These are phyloP conservation scores for Sminthurides bifidus DNA, from an alignment of 1,140 invertebrate genomes.

Conservation along the genomic window DNA sequence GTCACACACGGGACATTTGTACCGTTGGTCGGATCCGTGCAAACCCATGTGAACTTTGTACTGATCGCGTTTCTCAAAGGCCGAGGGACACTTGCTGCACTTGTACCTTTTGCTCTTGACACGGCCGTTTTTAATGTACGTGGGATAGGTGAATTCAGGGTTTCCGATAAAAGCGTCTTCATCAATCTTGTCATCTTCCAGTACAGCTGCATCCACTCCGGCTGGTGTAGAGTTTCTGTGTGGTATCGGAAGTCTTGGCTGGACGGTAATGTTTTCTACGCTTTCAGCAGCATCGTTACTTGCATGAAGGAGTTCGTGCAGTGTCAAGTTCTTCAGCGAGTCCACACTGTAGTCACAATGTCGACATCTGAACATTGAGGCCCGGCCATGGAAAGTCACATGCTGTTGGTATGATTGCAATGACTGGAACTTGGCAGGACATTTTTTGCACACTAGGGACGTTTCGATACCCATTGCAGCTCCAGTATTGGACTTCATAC, in stretches of 20 bases:
- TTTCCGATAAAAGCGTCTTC: conserved; percentile 50
- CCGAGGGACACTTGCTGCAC: conserved; percentile 74
- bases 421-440: conserved; percentile 57
- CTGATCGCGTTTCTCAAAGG: conserved; percentile 73
- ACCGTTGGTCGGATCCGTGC: conserved; percentile 70
- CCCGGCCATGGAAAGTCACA: conserved; percentile 46
- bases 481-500: not conserved
- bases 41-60: conserved; percentile 69
- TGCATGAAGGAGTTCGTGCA: conserved; percentile 54
- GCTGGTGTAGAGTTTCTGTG: too few species aligned
- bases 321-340: conserved; percentile 59
- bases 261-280: too few species aligned
- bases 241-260: too few species aligned
- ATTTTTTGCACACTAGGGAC: conserved; percentile 42
- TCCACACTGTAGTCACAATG: conserved; percentile 72
- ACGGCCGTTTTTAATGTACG: conserved; percentile 57
- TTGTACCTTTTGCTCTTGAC: conserved; percentile 66
- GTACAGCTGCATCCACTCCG: too few species aligned
- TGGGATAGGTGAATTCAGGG: conserved; percentile 62
- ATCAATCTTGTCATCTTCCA: conserved; percentile 40
- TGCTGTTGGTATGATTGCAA: conserved; percentile 58
- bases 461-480: not conserved
- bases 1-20: conserved; percentile 72
- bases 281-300: too few species aligned
- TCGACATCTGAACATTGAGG: conserved; percentile 58